Percentiles rank a stretch among this genome's conserved stretches.
Evolutionary conservation across 1,140 invertebrate species (phyloP).

Genomic region (Aricia agestis): DNA sequence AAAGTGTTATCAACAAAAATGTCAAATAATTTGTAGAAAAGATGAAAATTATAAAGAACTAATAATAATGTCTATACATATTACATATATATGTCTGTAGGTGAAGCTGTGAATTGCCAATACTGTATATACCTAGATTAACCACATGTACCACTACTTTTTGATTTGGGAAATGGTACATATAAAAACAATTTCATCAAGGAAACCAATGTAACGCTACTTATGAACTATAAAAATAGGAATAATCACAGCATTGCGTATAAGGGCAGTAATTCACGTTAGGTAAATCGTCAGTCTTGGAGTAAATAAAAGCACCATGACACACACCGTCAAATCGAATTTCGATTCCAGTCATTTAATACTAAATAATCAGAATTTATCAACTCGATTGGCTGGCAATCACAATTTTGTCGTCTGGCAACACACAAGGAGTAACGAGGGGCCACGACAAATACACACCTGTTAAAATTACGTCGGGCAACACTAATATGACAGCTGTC

Average conservation of each 20-base stretch:
- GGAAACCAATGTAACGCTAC: background rate
- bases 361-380: background rate
- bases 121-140: too few species aligned
- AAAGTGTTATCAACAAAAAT: too few species aligned
- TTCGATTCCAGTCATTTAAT: conserved; percentile 31
- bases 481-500: too few species aligned
- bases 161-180: background rate
- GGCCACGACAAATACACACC: background rate
- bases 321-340: conserved; percentile 19
- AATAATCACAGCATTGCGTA: background rate
- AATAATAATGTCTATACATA: too few species aligned
- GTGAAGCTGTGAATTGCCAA: too few species aligned
- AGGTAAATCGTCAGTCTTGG: conserved; percentile 59
- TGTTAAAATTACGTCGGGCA: too few species aligned
- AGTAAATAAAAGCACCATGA: conserved; percentile 30
- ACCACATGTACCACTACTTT: too few species aligned
- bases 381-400: background rate
- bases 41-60: too few species aligned
- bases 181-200: background rate
- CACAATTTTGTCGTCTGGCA: conserved; percentile 5
- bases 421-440: background rate
- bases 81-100: too few species aligned
- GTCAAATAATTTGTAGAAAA: too few species aligned
- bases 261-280: conserved; percentile 15
- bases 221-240: background rate